phyloP scores from a whole-genome alignment of 64 coral and sea anemone species.

The Pocillopora verrucosa region DNA sequence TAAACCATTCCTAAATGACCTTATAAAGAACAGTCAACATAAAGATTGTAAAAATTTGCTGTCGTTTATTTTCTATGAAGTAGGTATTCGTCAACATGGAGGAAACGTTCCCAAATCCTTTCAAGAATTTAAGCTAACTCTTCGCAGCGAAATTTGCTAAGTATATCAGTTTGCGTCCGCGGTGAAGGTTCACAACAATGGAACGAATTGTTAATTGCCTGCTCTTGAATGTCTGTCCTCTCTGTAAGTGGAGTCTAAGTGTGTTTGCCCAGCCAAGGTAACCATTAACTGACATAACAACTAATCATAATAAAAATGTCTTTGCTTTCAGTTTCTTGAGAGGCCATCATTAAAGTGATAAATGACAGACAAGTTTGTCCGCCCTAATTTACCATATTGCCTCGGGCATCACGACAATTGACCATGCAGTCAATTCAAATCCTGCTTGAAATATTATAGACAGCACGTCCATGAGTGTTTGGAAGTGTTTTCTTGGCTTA shows the following conservation, averaged over 20 bases:
- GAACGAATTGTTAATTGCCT: background rate
- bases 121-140: too few relatives aligned
- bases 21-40: too few relatives aligned
- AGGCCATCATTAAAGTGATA: background rate
- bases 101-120: background rate
- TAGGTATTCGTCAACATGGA: background rate
- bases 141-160: background rate
- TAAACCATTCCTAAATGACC: background rate
- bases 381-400: background rate
- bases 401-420: background rate
- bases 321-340: background rate
- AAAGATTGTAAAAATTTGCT: background rate
- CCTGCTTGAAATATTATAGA: too few relatives aligned
- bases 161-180: background rate
- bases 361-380: background rate
- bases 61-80: background rate
- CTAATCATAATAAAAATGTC: background rate
- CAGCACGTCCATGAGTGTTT: too few relatives aligned
- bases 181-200: background rate
- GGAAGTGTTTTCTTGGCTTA: too few relatives aligned
- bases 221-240: background rate
- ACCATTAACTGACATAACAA: background rate
- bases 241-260: background rate
- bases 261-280: background rate
- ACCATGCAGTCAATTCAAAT: background rate